These are phyloP conservation scores for Xiphophorus hellerii DNA, from an alignment of 2,113 vertebrate genomes.

Conservation along the genomic window DNA sequence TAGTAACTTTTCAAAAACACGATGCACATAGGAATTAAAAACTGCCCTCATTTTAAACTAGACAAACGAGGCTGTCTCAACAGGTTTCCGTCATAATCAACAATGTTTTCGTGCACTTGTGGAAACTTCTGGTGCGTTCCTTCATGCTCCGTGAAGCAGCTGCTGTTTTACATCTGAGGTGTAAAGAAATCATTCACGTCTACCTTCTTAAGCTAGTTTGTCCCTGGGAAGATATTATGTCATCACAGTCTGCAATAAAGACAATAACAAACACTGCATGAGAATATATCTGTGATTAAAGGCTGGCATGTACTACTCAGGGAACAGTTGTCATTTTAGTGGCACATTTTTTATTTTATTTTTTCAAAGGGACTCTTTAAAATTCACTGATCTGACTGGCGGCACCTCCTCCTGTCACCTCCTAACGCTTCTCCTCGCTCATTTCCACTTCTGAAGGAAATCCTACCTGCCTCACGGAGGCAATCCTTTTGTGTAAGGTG, in stretches of 20 bases:
- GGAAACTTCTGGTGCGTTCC: too few relatives aligned
- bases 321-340: slow-evolving; percentile 13
- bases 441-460: slow-evolving; percentile 63
- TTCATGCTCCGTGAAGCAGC: too few relatives aligned
- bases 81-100: too few relatives aligned
- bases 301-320: not conserved
- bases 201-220: not conserved
- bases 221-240: slow-evolving; percentile 6
- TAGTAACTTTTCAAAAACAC: too few relatives aligned
- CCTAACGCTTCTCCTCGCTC: slow-evolving; percentile 30
- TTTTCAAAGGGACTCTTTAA: slow-evolving; percentile 14
- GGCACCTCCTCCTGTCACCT: slow-evolving; percentile 47
- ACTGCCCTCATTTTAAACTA: too few relatives aligned
- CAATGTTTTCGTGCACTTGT: too few relatives aligned
- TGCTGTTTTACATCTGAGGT: not conserved
- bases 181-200: not conserved
- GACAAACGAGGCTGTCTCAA: too few relatives aligned
- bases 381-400: slow-evolving; percentile 34
- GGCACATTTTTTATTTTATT: not conserved
- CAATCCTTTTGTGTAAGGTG: not conserved
- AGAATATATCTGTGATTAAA: slow-evolving; percentile 11
- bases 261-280: slow-evolving; percentile 7
- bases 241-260: not conserved
- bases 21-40: too few relatives aligned
- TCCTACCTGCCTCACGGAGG: slow-evolving; percentile 22